Base-by-base conservation (phyloP, 2,888 invertebrate species). In the Drosophila hamatofila region DNA sequence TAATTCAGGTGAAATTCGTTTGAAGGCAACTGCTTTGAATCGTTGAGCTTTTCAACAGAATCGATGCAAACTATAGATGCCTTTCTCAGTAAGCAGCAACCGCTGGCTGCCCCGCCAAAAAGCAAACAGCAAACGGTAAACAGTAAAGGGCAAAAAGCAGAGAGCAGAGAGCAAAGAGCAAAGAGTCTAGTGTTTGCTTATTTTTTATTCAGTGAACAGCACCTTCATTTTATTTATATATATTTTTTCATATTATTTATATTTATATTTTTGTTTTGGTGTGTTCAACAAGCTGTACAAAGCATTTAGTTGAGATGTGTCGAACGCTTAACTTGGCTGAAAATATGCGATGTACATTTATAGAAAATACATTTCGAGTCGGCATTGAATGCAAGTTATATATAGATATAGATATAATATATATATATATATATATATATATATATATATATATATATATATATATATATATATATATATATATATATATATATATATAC, bases 1-100 rank as follows among this genome's bases (percentile, higher is more conserved):
- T 30, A 56, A 33, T 56, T 56, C 56, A 42, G 2, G 9, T 16
- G 5, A 56, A 37, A 42, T 42, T 56, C 23, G 41, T 56, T 54
- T 37, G 52, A 37, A 21, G 41, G 30, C 41, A 41, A 55, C 30
- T 21, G 14, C 16, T 55, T 21, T 27, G 39, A 55, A 27, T 55
- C 41, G 41, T 9, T 42, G 41, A 42, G 27, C 30, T 55, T 27
- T 30, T 30, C 41, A 39, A 3, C 14, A 39, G 54, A 55, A 55
- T 18, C 21, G 35, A 52, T 35, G 51, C 51, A 33, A 30, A 49
- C 27, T 49, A 49, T 49, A 21, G 27, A 18, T 21, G 18, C 18
- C n/a, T 9, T 30, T 27, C 27, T 0, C 39, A 9, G 12, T 14
- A 7, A 49, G 18, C 30, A 18, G 48, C 48, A n/a, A n/a, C 48